These are phyloP conservation scores for Ianthella basta DNA, from an alignment of 37 sponge, comb jelly and placozoan species.

Conservation along the genomic window DNA sequence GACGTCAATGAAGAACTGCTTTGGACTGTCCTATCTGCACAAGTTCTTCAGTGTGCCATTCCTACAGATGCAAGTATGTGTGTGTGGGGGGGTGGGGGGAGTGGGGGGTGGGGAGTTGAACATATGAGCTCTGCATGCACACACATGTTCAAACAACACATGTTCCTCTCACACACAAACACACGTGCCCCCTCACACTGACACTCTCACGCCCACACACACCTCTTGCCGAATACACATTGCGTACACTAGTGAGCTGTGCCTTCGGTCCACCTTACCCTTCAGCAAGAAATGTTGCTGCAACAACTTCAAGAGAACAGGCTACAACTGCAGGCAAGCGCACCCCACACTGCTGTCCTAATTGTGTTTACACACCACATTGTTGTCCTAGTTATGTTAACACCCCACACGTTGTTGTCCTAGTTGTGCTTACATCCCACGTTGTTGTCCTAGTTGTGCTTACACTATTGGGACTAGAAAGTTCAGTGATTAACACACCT, in stretches of 20 bases:
- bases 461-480: too few species aligned
- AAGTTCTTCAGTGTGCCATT: constrained; percentile 95
- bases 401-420: too few species aligned
- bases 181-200: constrained; percentile 20
- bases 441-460: too few species aligned
- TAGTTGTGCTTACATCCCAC: too few species aligned
- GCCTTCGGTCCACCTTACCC: too few species aligned
- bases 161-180: constrained; percentile 15
- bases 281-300: constrained; percentile 75
- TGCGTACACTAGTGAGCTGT: too few species aligned
- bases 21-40: constrained; percentile 91
- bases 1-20: constrained; percentile 91
- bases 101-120: background rate
- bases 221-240: too few species aligned
- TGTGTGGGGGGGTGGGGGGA: background rate
- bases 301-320: constrained; percentile 81
- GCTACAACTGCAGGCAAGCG: constrained; percentile 63
- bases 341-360: too few species aligned
- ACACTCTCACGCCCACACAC: constrained; percentile 6
- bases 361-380: too few species aligned
- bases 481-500: too few species aligned
- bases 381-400: too few species aligned
- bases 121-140: background rate
- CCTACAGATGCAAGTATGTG: constrained; percentile 79
- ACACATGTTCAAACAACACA: constrained; percentile 4